phyloP scores from a whole-genome alignment of 37 sponge, comb jelly and placozoan species.

The Crambe crambe region DNA sequence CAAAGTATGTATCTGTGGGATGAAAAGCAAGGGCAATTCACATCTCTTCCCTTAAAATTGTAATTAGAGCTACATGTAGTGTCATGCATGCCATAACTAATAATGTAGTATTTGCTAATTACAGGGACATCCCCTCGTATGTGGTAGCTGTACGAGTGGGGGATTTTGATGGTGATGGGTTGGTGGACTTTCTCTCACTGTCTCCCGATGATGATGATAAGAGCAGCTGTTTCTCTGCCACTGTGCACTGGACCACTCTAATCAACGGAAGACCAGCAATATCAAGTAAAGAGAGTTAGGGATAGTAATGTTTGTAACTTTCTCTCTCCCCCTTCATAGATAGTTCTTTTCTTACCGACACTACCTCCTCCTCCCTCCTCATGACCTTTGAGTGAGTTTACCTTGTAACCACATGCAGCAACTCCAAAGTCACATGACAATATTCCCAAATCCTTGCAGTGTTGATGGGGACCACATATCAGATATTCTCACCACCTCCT shows the following conservation, averaged over 20 bases:
- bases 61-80: background rate
- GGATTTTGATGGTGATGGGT: slow-evolving; percentile 57
- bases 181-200: slow-evolving; percentile 27
- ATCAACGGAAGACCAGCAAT: background rate
- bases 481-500: slow-evolving; percentile 30
- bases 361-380: background rate
- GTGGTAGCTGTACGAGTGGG: slow-evolving; percentile 9
- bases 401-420: no score
- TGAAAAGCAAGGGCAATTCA: background rate
- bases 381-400: slow-evolving; percentile 30
- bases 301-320: background rate
- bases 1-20: slow-evolving; percentile 3
- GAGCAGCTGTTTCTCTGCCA: slow-evolving; percentile 5
- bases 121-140: slow-evolving; percentile 11
- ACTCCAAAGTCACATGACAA: background rate
- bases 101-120: background rate
- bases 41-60: background rate
- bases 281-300: background rate
- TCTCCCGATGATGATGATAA: background rate
- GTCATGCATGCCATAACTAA: no score
- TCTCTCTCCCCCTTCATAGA: background rate
- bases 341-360: background rate
- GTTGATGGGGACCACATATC: slow-evolving; percentile 63
- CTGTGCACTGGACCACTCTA: slow-evolving; percentile 21
- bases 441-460: slow-evolving; percentile 24